These are phyloP conservation scores for Microctonus hyperodae DNA, from an alignment of 2,888 invertebrate genomes.

Conservation along the genomic window DNA sequence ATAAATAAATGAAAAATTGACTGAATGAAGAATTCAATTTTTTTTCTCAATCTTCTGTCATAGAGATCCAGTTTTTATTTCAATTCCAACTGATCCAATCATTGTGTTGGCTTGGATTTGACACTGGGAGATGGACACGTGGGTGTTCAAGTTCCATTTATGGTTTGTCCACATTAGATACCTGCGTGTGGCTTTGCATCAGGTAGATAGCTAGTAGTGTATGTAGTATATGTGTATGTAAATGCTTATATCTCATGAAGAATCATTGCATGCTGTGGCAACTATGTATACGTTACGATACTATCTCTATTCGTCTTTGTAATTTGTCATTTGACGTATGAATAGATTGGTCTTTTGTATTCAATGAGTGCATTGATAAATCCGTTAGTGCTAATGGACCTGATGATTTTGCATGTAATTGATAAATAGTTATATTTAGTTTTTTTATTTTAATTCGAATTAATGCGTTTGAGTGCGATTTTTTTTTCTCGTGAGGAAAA, in stretches of 20 bases:
- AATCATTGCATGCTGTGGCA: slow-evolving; percentile 6
- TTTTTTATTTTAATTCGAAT: background rate
- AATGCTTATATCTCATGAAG: background rate
- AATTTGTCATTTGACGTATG: slow-evolving; percentile 6
- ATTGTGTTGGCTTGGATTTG: background rate
- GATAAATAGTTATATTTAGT: background rate
- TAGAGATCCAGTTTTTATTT: background rate
- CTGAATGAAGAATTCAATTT: too few species aligned
- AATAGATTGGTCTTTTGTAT: slow-evolving; percentile 1
- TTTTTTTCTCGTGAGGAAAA: background rate
- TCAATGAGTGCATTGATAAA: background rate
- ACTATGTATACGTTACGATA: slow-evolving; percentile 6
- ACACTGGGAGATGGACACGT: background rate
- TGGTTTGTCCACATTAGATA: background rate
- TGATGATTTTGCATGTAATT: background rate
- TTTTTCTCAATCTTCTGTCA: background rate
- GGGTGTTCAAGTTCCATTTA: background rate
- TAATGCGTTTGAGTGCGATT: background rate
- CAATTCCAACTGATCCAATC: background rate
- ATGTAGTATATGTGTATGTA: background rate
- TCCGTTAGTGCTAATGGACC: background rate
- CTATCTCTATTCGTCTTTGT: slow-evolving; percentile 1
- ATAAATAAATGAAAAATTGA: too few species aligned
- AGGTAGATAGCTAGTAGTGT: background rate
- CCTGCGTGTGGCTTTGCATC: background rate